These are phyloP conservation scores for Wiebesia pumilae DNA, from an alignment of 1,140 invertebrate species.

Conservation along the genomic window DNA sequence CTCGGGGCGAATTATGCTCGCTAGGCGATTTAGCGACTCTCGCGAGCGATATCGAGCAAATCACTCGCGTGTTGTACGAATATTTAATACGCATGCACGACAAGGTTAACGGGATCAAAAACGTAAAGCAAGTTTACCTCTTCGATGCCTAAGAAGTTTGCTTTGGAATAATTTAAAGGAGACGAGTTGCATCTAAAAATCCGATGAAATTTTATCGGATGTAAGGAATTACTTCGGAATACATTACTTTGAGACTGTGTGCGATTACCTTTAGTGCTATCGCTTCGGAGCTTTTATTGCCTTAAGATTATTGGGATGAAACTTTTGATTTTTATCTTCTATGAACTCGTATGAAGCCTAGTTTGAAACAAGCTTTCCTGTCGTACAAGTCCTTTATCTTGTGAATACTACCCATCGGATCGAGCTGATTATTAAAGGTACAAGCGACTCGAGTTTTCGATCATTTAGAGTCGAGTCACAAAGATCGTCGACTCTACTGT, in stretches of 20 bases:
- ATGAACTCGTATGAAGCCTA: conserved; percentile 1
- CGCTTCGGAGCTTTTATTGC: neutral
- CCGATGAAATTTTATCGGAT: neutral
- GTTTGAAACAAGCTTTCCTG: neutral
- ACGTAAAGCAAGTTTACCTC: neutral
- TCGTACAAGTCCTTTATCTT: neutral
- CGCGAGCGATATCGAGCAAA: too few relatives aligned
- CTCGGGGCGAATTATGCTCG: too few relatives aligned
- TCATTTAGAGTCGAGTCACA: neutral
- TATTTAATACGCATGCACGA: too few relatives aligned
- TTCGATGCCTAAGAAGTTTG: too few relatives aligned
- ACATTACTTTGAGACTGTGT: neutral
- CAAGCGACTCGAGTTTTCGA: neutral
- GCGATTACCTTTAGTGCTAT: neutral
- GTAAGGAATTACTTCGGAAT: neutral
- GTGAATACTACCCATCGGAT: neutral
- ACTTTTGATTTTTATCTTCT: neutral
- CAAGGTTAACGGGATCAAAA: too few relatives aligned
- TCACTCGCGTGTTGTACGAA: too few relatives aligned
- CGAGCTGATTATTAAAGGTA: neutral
- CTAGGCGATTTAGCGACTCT: too few relatives aligned
- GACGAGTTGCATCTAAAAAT: neutral
- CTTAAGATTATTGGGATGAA: neutral
- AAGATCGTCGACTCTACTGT: neutral
- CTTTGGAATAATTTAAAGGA: neutral